Base-by-base conservation (phyloP, 2,888 invertebrate genomes). In the Brachyptera risi region DNA sequence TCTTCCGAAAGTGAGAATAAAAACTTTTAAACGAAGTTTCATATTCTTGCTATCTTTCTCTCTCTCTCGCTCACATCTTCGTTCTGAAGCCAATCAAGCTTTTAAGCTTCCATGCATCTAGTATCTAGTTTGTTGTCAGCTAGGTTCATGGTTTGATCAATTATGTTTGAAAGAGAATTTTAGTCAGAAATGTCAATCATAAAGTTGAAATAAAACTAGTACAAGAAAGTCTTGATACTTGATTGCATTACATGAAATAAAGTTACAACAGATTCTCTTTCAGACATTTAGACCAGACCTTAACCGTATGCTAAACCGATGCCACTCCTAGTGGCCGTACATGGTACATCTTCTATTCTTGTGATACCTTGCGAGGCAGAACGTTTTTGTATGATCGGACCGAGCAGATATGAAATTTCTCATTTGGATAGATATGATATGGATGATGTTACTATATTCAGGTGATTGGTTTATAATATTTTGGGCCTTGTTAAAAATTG, bases 31-130 rank as follows among this genome's bases (percentile, higher is more conserved):
- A 24, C 24, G 47, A 47, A 24, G 47, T 47, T 47, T 54, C 35
- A 35, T 37, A 35, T 35, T 54, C 54, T 31, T n/a, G 37, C 54
- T 35, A 13, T 37, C 54, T 35, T 37, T 21, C 17, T 51, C n/a
- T n/a, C n/a, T n/a, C n/a, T n/a, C n/a, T n/a, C n/a, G n/a, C n/a
- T n/a, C n/a, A n/a, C n/a, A n/a, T n/a, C 51, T 27, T 19, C 23
- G 54, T 35, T 54, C 37, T 47, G 24, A 21, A 21, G 47, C 47
- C 24, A 24, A 7, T 47, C 35, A n/a, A 54, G 35, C 51, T 31
- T 5, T 31, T 31, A 35, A 51, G 51, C 54, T 54, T 54, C 54
- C 54, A 54, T 19, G 54, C 47, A 47, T 24, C n/a, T n/a, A n/a
- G n/a, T n/a, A n/a, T n/a, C n/a, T n/a, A n/a, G n/a, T n/a, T n/a